Evolutionary conservation across 2,888 invertebrate genomes (phyloP).

Genomic region (Chalcis sispes): DNA sequence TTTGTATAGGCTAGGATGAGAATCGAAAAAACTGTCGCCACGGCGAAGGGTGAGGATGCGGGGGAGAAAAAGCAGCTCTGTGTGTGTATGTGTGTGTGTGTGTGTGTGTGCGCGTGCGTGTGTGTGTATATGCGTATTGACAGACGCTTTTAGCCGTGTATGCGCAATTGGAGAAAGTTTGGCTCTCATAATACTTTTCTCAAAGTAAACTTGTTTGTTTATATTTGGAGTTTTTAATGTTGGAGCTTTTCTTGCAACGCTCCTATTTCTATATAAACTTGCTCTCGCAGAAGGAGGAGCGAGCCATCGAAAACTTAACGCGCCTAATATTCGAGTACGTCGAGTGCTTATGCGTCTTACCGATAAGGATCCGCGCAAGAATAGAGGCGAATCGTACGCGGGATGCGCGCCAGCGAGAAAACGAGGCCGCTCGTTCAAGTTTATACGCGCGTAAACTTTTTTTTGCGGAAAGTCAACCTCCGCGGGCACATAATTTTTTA

Average conservation of each 20-base stretch:
- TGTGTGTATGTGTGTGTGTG: not conserved
- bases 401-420: too few relatives aligned
- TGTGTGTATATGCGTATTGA: not conserved
- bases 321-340: not conserved
- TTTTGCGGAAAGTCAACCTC: not conserved
- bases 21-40: not conserved
- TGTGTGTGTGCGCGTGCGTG: too few relatives aligned
- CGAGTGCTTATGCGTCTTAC: not conserved
- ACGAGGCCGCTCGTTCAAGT: not conserved
- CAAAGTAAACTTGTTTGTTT: constrained; percentile 24
- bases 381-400: not conserved
- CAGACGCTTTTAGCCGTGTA: constrained; percentile 14
- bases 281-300: not conserved
- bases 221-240: constrained; percentile 23
- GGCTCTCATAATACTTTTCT: constrained; percentile 18
- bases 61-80: too few relatives aligned
- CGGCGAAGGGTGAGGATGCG: too few relatives aligned
- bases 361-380: not conserved
- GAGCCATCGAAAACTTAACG: constrained; percentile 13
- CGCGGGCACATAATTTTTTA: not conserved
- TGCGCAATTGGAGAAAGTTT: not conserved
- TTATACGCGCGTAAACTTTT: not conserved
- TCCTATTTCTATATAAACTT: not conserved
- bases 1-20: constrained; percentile 10
- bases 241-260: not conserved